Base-by-base conservation (phyloP, 2,797 vertebrate species). In the Xerus rutilus region DNA sequence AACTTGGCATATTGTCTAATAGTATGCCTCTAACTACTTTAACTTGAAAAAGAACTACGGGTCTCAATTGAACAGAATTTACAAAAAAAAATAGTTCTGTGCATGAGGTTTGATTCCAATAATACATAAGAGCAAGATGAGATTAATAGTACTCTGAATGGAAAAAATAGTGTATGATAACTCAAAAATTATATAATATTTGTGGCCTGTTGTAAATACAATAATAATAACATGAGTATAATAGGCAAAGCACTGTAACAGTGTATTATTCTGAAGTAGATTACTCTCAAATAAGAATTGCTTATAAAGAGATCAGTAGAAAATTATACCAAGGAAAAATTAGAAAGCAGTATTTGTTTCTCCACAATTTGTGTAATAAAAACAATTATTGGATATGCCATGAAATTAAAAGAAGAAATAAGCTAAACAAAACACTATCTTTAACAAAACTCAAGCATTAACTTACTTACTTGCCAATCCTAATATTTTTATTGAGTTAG, bases 281-380 rank as follows among this genome's bases (percentile, higher is more conserved):
- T 62, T 62, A 23, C n/a, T 78, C 52, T 85, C 52, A 70, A 90
- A 85, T 78, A 78, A 83, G 77, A 74, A 89, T 45, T 90, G 64
- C 32, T 76, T 77, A 11, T 69, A 94, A 84, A 59, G 28, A 70
- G n/a, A 2, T 62, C n/a, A 77, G 30, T 30, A 84, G 52, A 73
- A 39, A 25, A 43, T 70, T 72, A 57, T 12, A 35, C 8, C 23
- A 70, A 17, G 30, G 35, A 73, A 90, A 91, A 79, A 43, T 15
- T 73, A 49, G 5, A 25, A 86, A 79, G 21, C 7, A 45, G 35
- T 85, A 86, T 35, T 65, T 12, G 6, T 62, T 86, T 11, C 15
- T 73, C 23, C 5, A 49, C 21, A 89, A 49, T 8, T 78, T 65
- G 14, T 92, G 0, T 72, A 65, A 78, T 64, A 86, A 30, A 85